Conservation (phyloP, 92 coral and sea anemone genomes). For the Actinernus sp. region DNA sequence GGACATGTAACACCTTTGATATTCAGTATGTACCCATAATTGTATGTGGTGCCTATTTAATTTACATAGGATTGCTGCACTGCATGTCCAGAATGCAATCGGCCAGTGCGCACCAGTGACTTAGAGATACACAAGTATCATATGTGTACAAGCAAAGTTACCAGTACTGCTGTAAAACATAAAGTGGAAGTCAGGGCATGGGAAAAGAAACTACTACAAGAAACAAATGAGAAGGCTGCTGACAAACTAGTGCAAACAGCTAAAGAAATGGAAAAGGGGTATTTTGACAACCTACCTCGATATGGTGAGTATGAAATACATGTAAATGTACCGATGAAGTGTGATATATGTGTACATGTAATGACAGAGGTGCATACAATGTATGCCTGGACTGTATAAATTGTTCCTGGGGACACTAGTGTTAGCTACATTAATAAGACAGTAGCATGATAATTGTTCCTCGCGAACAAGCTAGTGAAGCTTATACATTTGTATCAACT, state of each 20-base stretch:
- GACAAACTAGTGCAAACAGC: conserved; percentile 68
- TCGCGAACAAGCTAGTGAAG: too few relatives aligned
- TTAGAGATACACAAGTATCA: conserved; percentile 70
- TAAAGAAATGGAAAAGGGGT: conserved; percentile 62
- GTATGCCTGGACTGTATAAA: too few relatives aligned
- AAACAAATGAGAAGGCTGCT: conserved; percentile 82
- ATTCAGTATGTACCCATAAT: too few relatives aligned
- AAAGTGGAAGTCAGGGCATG: conserved; percentile 85
- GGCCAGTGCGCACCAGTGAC: conserved; percentile 79
- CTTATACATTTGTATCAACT: too few relatives aligned
- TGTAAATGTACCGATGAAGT: too few relatives aligned
- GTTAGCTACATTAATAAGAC: too few relatives aligned
- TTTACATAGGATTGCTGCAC: conserved; percentile 64
- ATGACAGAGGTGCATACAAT: too few relatives aligned
- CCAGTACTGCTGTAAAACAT: conserved; percentile 48
- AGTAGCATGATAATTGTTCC: too few relatives aligned
- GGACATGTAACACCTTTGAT: too few relatives aligned
- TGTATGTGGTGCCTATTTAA: not conserved
- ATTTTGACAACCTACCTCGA: conserved; percentile 72
- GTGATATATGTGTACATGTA: too few relatives aligned
- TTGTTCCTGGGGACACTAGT: too few relatives aligned
- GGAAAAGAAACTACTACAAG: conserved; percentile 93
- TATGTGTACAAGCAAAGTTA: conserved; percentile 78
- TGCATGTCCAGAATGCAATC: conserved; percentile 89
- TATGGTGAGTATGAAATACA: conserved; percentile 83